phyloP scores from a whole-genome alignment of 1,140 invertebrate species.

The Drosophila varians region DNA sequence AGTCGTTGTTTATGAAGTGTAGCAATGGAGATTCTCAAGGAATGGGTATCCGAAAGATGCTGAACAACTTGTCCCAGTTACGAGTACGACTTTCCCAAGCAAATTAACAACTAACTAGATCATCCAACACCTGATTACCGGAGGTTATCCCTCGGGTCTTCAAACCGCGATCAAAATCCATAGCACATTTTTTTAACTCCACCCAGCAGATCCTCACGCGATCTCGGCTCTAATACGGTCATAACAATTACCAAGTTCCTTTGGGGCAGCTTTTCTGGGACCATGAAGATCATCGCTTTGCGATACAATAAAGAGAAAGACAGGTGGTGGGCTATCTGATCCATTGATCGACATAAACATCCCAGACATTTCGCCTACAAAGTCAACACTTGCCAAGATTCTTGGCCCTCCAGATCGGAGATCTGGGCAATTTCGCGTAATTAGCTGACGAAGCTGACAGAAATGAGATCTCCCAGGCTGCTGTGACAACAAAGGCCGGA shows the following conservation, averaged over 20 bases:
- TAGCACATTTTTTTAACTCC: neutral
- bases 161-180: conserved; percentile 8
- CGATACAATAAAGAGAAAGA: conserved; percentile 1
- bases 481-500: conserved; percentile 42
- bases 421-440: conserved; percentile 44
- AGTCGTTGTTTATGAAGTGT: conserved; percentile 1
- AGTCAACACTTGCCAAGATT: conserved; percentile 39
- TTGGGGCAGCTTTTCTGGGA: conserved; percentile 4
- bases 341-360: conserved; percentile 12
- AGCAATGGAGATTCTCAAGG: no score
- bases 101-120: conserved; percentile 8
- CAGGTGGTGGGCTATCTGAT: conserved; percentile 35
- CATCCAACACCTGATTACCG: conserved; percentile 1
- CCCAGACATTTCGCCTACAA: conserved; percentile 44
- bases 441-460: conserved; percentile 45
- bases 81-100: neutral
- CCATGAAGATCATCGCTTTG: conserved; percentile 23
- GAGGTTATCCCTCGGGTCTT: conserved; percentile 7
- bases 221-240: conserved; percentile 8
- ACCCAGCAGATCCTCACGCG: neutral
- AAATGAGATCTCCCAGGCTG: conserved; percentile 40
- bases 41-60: no score
- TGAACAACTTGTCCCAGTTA: no score
- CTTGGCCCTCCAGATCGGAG: conserved; percentile 21
- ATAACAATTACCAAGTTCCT: conserved; percentile 39